These are phyloP conservation scores for Tyrophagus putrescentiae DNA, from an alignment of 1,140 invertebrate species.

Conservation along the genomic window DNA sequence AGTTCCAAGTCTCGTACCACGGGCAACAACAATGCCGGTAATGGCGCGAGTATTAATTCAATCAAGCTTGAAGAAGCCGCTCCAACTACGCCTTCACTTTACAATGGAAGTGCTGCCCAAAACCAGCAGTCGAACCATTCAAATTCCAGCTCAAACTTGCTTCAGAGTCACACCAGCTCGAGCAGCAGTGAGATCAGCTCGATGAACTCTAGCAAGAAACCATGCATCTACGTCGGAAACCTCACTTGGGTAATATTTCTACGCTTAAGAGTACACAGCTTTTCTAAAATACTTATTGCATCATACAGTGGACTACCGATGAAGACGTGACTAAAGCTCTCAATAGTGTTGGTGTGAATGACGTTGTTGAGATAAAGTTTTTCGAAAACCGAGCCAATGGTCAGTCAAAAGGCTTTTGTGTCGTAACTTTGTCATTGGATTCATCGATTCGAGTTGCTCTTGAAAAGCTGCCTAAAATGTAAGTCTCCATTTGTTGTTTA, in stretches of 20 bases:
- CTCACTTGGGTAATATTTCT: slow-evolving; percentile 48
- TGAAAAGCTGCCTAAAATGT: slow-evolving; percentile 77
- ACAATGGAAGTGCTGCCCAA: background rate
- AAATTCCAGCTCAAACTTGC: slow-evolving; percentile 1
- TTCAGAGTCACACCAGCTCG: background rate
- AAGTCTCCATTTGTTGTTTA: slow-evolving; percentile 17
- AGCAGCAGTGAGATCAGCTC: background rate
- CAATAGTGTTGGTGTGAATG: slow-evolving; percentile 66
- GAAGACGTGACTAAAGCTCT: slow-evolving; percentile 81
- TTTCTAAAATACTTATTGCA: slow-evolving; percentile 17
- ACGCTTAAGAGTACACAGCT: background rate
- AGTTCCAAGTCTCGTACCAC: slow-evolving; percentile 35
- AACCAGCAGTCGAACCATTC: slow-evolving; percentile 18
- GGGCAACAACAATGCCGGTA: slow-evolving; percentile 15
- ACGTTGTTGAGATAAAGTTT: slow-evolving; percentile 96
- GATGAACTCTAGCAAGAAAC: slow-evolving; percentile 15
- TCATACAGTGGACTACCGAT: slow-evolving; percentile 96
- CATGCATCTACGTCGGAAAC: slow-evolving; percentile 66
- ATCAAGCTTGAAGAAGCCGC: background rate
- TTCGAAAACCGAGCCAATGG: slow-evolving; percentile 98
- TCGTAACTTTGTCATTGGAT: slow-evolving; percentile 79
- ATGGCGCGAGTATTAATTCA: background rate
- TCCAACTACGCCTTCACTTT: background rate
- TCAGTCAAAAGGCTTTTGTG: slow-evolving; percentile 94
- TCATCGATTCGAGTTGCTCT: slow-evolving; percentile 71